These are phyloP conservation scores for Sipha maydis DNA, from an alignment of 2,888 invertebrate species.

Conservation along the genomic window DNA sequence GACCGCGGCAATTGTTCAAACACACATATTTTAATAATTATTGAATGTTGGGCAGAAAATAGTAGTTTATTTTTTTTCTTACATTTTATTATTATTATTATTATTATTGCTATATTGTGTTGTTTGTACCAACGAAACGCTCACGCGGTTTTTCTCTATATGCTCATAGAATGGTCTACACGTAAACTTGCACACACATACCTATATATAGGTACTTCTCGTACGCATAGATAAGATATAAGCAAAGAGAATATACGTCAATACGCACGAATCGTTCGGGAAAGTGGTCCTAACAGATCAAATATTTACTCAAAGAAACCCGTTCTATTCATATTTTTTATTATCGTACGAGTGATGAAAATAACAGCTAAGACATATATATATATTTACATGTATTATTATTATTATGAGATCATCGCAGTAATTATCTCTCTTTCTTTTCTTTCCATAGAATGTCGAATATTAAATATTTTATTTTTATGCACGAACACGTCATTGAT, in stretches of 20 bases:
- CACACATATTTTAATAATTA: not conserved
- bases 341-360: not conserved
- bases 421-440: not conserved
- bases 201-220: not conserved
- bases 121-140: not conserved
- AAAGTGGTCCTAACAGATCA: constrained; percentile 45
- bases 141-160: constrained; percentile 29
- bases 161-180: not conserved
- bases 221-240: constrained; percentile 43
- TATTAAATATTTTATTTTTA: not conserved
- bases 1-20: constrained; percentile 20
- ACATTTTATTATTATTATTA: not conserved
- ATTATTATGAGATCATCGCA: constrained; percentile 34
- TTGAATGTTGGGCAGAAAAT: not conserved
- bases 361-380: constrained; percentile 8
- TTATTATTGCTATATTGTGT: not conserved
- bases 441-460: not conserved
- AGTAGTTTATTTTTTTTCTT: not conserved
- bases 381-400: not conserved
- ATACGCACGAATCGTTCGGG: constrained; percentile 41
- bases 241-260: constrained; percentile 45
- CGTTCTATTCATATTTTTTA: constrained; percentile 35
- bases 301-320: constrained; percentile 57
- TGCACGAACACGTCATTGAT: constrained; percentile 5
- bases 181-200: not conserved